Evolutionary conservation across 2,797 vertebrate species (phyloP).

Genomic region (Phalloptychus januarius): DNA sequence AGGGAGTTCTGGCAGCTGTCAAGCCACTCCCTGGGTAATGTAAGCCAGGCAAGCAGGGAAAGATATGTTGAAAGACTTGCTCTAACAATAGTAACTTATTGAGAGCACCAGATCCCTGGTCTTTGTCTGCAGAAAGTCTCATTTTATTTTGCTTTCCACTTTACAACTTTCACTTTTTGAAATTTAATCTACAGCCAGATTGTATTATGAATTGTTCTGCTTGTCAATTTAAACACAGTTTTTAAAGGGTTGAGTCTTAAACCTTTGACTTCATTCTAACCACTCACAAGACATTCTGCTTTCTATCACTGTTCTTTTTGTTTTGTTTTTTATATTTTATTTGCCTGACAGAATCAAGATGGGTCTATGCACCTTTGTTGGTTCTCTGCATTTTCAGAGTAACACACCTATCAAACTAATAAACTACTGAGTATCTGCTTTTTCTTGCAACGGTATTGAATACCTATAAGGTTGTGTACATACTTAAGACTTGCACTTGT

Average conservation of each 20-base stretch:
- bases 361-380: not conserved
- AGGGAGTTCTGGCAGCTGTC: slow-evolving; percentile 68
- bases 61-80: slow-evolving; percentile 62
- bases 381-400: not conserved
- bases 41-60: slow-evolving; percentile 50
- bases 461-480: not conserved
- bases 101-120: slow-evolving; percentile 32
- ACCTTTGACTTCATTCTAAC: not conserved
- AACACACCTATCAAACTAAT: not conserved
- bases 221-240: not conserved
- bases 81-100: slow-evolving; percentile 62
- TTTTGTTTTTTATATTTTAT: not conserved
- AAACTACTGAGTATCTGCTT: not conserved
- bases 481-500: not conserved
- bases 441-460: not conserved
- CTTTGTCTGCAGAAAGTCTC: slow-evolving; percentile 31
- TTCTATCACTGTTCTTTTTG: not conserved
- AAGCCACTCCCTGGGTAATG: slow-evolving; percentile 58
- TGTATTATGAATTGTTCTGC: not conserved
- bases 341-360: not conserved
- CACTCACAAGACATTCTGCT: not conserved
- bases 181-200: slow-evolving; percentile 10
- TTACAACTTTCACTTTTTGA: slow-evolving; percentile 9
- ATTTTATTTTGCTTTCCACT: slow-evolving; percentile 17
- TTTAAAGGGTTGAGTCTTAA: not conserved